Percentiles rank a stretch among this genome's conserved stretches.
Evolutionary conservation across 2,888 invertebrate genomes (phyloP).

Genomic region (Isotomurus palustris): DNA sequence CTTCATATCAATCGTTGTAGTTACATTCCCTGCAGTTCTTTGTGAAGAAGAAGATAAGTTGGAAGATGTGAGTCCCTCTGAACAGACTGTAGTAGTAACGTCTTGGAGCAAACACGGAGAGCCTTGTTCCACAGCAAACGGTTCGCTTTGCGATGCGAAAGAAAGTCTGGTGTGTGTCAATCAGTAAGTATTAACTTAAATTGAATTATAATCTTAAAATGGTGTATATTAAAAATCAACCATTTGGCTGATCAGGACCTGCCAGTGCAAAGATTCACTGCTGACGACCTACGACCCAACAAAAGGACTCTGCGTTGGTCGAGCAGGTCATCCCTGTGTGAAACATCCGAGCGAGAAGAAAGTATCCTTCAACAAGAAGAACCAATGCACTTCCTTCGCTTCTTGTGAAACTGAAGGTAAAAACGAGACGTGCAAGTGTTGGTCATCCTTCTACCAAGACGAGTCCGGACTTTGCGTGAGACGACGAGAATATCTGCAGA

Average conservation of each 20-base stretch:
- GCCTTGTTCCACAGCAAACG: conserved; percentile 11
- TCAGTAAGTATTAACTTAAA: conserved; percentile 3
- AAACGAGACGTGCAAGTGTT: conserved; percentile 23
- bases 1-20: too few relatives aligned
- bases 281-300: conserved; percentile 28
- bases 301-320: conserved; percentile 27
- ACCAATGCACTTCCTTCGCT: conserved; percentile 24
- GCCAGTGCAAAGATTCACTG: conserved; percentile 28
- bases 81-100: background rate
- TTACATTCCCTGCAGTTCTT: too few relatives aligned
- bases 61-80: background rate
- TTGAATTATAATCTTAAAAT: background rate
- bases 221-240: background rate
- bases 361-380: conserved; percentile 17
- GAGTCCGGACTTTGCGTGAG: conserved; percentile 26
- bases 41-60: background rate
- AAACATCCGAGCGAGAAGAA: conserved; percentile 23
- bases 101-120: background rate
- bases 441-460: conserved; percentile 31
- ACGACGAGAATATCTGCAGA: conserved; percentile 20
- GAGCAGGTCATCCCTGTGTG: conserved; percentile 27
- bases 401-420: conserved; percentile 24
- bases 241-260: conserved; percentile 14
- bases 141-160: conserved; percentile 21
- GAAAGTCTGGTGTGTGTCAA: conserved; percentile 17